A percentile compares a stretch with the other conserved stretches of the same genome.
These are phyloP conservation scores for Hypsopygia costalis DNA, from an alignment of 2,888 invertebrate genomes.

Conservation along the genomic window DNA sequence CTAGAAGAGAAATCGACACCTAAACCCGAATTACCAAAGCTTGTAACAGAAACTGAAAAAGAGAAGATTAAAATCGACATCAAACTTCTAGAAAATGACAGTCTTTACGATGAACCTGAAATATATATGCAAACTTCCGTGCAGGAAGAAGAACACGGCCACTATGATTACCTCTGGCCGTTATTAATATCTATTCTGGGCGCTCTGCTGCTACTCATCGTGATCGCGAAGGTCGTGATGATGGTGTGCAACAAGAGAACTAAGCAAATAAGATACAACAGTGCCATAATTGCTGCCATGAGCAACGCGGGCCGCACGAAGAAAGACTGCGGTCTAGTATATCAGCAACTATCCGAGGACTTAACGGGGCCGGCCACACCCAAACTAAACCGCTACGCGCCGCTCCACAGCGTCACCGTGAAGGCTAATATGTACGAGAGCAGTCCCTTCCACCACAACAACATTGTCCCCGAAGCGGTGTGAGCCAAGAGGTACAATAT, in stretches of 20 bases:
- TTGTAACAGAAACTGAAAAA: conserved; percentile 16
- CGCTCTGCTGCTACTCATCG: conserved; percentile 76
- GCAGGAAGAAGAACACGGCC: conserved; percentile 59
- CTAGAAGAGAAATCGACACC: conserved; percentile 45
- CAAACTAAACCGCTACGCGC: conserved; percentile 83
- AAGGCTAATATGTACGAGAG: conserved; percentile 79
- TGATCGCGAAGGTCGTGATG: conserved; percentile 75
- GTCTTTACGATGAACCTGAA: conserved; percentile 44
- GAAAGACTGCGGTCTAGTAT: conserved; percentile 87
- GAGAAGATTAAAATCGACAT: conserved; percentile 51
- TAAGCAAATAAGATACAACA: conserved; percentile 69
- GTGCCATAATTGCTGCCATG: conserved; percentile 77
- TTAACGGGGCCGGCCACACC: conserved; percentile 85
- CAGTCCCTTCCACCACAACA: conserved; percentile 83
- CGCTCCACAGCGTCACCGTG: conserved; percentile 72
- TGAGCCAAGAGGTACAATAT: conserved; percentile 52
- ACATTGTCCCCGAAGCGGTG: conserved; percentile 82
- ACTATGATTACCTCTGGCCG: conserved; percentile 79
- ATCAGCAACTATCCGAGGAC: conserved; percentile 89
- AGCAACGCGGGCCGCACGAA: conserved; percentile 78
- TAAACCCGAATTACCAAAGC: conserved; percentile 16
- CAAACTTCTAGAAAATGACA: conserved; percentile 55
- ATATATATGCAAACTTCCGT: conserved; percentile 50
- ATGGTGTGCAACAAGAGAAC: conserved; percentile 51
- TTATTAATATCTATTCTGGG: conserved; percentile 80